These are phyloP conservation scores for Zoroaster sp. DNA, from an alignment of 53 echinoderm and acorn worm species.

Conservation along the genomic window DNA sequence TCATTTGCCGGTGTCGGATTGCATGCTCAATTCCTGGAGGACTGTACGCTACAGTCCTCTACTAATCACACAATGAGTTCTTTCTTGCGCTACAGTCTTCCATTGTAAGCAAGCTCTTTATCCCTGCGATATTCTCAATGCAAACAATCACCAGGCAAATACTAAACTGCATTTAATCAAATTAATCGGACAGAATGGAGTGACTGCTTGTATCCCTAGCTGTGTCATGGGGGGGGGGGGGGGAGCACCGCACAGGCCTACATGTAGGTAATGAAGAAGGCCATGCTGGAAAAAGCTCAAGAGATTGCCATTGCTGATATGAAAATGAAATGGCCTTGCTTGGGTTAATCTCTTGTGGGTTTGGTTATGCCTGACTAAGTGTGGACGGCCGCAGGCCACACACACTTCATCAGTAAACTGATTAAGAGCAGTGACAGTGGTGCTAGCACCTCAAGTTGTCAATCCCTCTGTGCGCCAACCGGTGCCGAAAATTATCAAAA, in stretches of 20 bases:
- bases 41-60: constrained; percentile 23
- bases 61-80: constrained; percentile 42
- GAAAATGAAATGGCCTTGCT: constrained; percentile 61
- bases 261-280: constrained; percentile 51
- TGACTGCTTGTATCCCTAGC: constrained; percentile 42
- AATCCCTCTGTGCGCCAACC: constrained; percentile 46
- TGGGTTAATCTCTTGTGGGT: constrained; percentile 48
- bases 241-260: background rate
- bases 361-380: constrained; percentile 60
- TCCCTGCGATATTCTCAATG: constrained; percentile 35
- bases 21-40: constrained; percentile 38
- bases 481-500: background rate
- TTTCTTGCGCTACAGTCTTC: constrained; percentile 7
- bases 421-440: constrained; percentile 55
- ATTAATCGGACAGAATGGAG: constrained; percentile 22
- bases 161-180: constrained; percentile 62
- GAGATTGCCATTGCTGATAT: constrained; percentile 35
- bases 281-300: background rate
- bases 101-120: constrained; percentile 34
- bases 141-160: constrained; percentile 50
- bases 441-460: constrained; percentile 49
- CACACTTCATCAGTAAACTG: constrained; percentile 71
- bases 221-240: background rate
- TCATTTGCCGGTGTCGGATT: constrained; percentile 33
- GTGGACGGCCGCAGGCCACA: constrained; percentile 51